Base-by-base conservation (phyloP, 2,113 vertebrate genomes). In the Corythornis madagascariensis region DNA sequence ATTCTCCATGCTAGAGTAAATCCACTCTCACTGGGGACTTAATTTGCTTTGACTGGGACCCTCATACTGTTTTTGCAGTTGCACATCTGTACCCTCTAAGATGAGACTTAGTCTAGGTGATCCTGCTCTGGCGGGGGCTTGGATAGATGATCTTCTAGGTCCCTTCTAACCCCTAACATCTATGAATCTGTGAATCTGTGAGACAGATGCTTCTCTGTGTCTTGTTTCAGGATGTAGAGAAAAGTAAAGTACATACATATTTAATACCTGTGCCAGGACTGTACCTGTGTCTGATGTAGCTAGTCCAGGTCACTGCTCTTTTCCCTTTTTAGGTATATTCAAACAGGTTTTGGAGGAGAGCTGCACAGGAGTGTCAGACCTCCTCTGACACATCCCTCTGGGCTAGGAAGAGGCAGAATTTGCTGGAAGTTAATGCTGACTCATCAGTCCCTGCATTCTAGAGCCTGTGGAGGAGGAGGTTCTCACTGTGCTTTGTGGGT, bases 381-480 rank as follows among this genome's bases (percentile, higher is more conserved):
- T 85, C 38, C 38, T 38, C 38, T 38, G 38, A 38, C 38, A 38
- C 38, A 64, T 83, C 35, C 69, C 75, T 86, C 35, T 67, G 86
- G 87, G 84, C 84, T 91, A 92, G 64, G 59, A 95, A 96, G 82
- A 93, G 48, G 52, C 33, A 94, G 94, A 96, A 94, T 64, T 89
- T 95, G 83, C 67, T 95, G 85, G 76, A 95, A 92, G 56, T 40
- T 89, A 5, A 1, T 83, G 56, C 79, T 90, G 87, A 86, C 43
- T 95, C 93, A 94, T 75, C 79, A 86, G 76, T 83, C 48, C 20
- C 21, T 64, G 72, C 10, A 83, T 75, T 88, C 83, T 78, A 43
- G 53, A 92, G 69, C 28, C 70, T 70, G 63, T 87, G 71, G 67
- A 89, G 45, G 55, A 92, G 66, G 56, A 92, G 72, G n/a, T 83